Base-by-base conservation (phyloP, 1,140 invertebrate genomes). In the Orius insidiosus region DNA sequence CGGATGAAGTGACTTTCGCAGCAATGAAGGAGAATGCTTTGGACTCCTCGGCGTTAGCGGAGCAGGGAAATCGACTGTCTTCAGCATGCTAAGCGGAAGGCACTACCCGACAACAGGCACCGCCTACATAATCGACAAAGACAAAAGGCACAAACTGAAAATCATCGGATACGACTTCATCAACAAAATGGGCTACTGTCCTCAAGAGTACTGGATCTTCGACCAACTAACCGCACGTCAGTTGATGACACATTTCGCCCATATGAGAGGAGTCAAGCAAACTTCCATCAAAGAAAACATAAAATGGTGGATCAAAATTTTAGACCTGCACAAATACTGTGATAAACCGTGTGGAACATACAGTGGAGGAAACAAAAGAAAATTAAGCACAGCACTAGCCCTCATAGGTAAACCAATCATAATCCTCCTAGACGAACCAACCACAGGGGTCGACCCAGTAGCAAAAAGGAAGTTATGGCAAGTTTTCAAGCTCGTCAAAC, bases 331-430 rank as follows among this genome's bases (percentile, higher is more conserved):
- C 19, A 54, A 55, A 15, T 52, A 55, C 38, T 43, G 43, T 32
- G 33, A 56, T 48, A 41, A 42, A 35, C 10, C 30, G 7, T 52
- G 53, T 42, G 53, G 53, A 14, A 42, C 19, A 8, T 57, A 57
- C 31, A 92, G 86, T 58, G 88, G 88, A 8, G 93, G 93, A 1
- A 98, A 95, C 54, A 95, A 93, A 60, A 71, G 93, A 36, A 95
- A 97, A 62, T 64, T 98, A 16, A 93, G 85, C 53, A 88, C 90
- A 35, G 90, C 90, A 0, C 76, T 98, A 40, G 83, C 92, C 5
- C 76, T 95, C 52, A 71, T 95, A 32, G 89, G 87, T 11, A 78
- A 90, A 66, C 85, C 88, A 3, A 71, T 79, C 8, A 69, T 96
- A 10, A 71, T 95, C 16, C 88, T 90, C 57, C 63, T 96, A 51